Conservation (phyloP, 2,113 vertebrate species). For the Silurus asotus region DNA sequence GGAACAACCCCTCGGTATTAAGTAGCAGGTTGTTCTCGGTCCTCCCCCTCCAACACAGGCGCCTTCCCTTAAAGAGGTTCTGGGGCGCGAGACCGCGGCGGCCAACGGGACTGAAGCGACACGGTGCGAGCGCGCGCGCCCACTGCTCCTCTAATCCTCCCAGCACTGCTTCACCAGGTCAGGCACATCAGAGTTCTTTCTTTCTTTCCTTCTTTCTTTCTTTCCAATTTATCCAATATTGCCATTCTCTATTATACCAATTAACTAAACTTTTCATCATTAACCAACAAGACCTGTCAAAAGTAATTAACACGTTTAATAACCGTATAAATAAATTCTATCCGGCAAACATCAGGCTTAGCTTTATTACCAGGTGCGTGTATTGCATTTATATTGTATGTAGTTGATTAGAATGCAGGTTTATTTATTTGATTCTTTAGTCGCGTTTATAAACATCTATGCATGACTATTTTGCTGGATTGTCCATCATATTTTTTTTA, state of each 20-base stretch:
- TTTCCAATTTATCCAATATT: not conserved
- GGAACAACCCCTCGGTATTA: constrained; percentile 92
- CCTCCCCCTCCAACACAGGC: constrained; percentile 84
- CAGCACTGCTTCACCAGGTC: constrained; percentile 25
- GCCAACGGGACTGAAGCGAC: constrained; percentile 46
- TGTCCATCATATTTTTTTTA: too few species aligned
- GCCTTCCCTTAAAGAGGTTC: constrained; percentile 66
- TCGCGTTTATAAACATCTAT: not conserved
- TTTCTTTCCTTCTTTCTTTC: not conserved
- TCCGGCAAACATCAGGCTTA: not conserved
- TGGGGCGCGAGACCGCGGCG: constrained; percentile 54
- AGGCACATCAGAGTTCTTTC: not conserved
- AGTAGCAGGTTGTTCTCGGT: constrained; percentile 85
- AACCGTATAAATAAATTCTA: not conserved
- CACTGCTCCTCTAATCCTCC: not conserved
- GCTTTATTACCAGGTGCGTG: not conserved
- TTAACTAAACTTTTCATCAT: not conserved
- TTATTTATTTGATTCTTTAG: not conserved
- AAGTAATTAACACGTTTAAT: not conserved
- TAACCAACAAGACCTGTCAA: not conserved
- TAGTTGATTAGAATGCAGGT: not conserved
- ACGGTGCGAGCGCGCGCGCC: not conserved
- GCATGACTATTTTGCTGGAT: not conserved
- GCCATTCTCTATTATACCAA: not conserved
- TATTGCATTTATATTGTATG: not conserved